Conservation (phyloP, 2,113 vertebrate genomes). For the Chrysemys picta region DNA sequence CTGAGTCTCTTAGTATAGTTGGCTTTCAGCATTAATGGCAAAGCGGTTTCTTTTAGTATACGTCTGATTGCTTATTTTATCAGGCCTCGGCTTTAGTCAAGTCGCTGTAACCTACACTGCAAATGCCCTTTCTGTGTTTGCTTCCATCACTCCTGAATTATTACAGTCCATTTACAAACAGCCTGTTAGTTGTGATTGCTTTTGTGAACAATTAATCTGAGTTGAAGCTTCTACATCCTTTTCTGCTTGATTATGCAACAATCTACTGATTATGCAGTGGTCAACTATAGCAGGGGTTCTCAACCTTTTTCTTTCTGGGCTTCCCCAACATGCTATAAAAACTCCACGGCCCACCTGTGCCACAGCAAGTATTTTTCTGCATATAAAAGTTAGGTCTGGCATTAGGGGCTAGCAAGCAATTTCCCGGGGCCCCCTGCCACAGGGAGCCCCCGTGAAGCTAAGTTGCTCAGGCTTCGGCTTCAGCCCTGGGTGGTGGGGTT, state of each 20-base stretch:
- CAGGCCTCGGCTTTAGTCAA: neutral
- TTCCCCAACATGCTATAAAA: too few relatives aligned
- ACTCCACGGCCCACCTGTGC: too few relatives aligned
- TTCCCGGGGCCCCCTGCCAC: too few relatives aligned
- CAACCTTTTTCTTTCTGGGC: too few relatives aligned
- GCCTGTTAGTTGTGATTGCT: slow-evolving; percentile 43
- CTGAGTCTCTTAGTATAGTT: neutral
- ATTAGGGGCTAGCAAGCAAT: too few relatives aligned
- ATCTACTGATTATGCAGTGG: neutral
- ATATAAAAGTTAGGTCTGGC: too few relatives aligned
- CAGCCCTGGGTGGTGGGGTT: too few relatives aligned
- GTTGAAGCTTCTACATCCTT: slow-evolving; percentile 4
- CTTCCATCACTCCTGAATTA: slow-evolving; percentile 7
- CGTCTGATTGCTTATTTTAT: neutral
- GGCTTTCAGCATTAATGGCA: neutral
- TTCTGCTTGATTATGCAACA: neutral
- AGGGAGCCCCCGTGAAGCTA: too few relatives aligned
- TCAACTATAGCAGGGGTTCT: too few relatives aligned
- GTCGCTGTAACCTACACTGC: neutral
- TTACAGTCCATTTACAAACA: neutral
- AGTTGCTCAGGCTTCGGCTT: too few relatives aligned
- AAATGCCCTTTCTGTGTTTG: neutral
- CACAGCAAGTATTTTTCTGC: too few relatives aligned
- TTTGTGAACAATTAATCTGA: slow-evolving; percentile 51
- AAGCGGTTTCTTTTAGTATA: neutral